Evolutionary conservation across 2,113 vertebrate genomes (phyloP).

Genomic region (Copsychus sechellarum): DNA sequence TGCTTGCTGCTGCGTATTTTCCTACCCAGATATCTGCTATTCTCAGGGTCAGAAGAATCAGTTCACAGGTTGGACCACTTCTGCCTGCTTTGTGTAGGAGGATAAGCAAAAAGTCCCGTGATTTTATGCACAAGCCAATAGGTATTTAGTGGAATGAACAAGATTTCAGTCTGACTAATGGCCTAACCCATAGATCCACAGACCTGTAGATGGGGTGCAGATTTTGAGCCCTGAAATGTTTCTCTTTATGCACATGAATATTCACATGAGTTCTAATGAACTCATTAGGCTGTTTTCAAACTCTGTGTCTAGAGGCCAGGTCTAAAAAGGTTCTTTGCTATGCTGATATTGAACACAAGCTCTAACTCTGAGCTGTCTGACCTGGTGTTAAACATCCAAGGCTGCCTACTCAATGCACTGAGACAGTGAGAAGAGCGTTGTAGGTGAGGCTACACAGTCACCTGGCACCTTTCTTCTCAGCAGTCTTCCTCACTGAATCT

Average conservation of each 20-base stretch:
- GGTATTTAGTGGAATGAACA: background rate
- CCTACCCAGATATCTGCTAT: background rate
- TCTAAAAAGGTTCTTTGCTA: background rate
- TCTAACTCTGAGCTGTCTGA: background rate
- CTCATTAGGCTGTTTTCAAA: background rate
- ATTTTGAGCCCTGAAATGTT: background rate
- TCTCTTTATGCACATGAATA: background rate
- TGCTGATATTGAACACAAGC: background rate
- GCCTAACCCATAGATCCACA: background rate
- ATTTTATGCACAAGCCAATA: background rate
- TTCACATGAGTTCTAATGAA: background rate
- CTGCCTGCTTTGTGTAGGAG: background rate
- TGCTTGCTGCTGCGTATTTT: background rate
- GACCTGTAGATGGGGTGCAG: background rate
- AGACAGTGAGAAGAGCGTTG: background rate
- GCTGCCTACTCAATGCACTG: rapidly evolving
- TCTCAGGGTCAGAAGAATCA: background rate
- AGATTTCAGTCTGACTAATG: background rate
- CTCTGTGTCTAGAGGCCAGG: background rate
- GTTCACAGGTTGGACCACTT: background rate
- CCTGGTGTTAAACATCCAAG: background rate
- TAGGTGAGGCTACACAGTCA: background rate
- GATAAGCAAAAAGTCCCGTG: background rate
- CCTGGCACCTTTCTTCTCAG: background rate
- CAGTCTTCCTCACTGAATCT: background rate